A percentile compares a stretch with the other conserved stretches of the same genome.
phyloP scores from a whole-genome alignment of 1,140 invertebrate species.

The Listronotus bonariensis region DNA sequence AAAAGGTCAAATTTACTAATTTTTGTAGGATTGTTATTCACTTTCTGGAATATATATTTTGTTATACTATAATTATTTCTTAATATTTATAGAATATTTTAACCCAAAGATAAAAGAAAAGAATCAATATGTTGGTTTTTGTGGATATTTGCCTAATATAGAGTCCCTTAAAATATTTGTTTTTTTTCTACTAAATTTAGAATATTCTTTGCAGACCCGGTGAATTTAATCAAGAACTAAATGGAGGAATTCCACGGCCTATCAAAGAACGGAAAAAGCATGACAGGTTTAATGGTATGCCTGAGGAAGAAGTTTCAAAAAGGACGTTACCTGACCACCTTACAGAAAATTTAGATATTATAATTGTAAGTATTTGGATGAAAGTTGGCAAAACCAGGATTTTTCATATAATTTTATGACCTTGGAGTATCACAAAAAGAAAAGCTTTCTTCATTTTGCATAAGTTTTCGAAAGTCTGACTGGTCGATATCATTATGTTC shows the following conservation, averaged over 20 bases:
- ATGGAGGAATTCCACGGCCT: constrained; percentile 64
- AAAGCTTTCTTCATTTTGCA: no score
- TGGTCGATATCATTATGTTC: no score
- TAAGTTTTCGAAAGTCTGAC: no score
- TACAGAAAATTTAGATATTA: constrained; percentile 90
- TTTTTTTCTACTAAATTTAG: no score
- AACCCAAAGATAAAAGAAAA: no score
- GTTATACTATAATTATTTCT: not conserved
- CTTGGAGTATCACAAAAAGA: no score
- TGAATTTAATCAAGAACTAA: constrained; percentile 68
- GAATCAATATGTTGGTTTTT: not conserved
- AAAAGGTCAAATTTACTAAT: no score
- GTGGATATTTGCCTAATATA: not conserved
- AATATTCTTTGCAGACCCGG: constrained; percentile 58
- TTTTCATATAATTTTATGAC: no score
- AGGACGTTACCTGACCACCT: constrained; percentile 93
- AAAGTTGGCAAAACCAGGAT: no score
- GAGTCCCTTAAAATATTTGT: not conserved
- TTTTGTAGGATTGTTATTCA: no score
- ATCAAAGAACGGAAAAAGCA: constrained; percentile 91
- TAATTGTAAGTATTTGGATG: constrained; percentile 83
- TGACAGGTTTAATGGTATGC: constrained; percentile 96
- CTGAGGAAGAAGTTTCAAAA: constrained; percentile 93
- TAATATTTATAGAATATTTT: no score
- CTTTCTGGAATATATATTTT: no score